Evolutionary conservation across 2,888 invertebrate species (phyloP), one percentile per base, ranked within the genome.

Genomic region (Caenorhabditis panamensis): DNA sequence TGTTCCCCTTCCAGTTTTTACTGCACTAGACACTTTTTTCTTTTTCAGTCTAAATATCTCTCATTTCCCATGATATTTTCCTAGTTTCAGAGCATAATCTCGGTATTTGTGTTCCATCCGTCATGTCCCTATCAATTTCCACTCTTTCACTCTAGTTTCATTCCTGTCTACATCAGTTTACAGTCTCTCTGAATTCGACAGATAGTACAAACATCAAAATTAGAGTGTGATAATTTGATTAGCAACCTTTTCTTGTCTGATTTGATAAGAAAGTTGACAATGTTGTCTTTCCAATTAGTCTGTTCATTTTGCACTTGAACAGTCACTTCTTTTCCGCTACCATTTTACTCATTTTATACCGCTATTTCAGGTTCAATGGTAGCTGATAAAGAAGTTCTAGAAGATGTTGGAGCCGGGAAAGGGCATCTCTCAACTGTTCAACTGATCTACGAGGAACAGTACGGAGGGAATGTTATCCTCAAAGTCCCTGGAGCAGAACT

Each of bases 401-500:
- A 69, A 24, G 72, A 75, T 63, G 59, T 79, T 44, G 79, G 79
- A 36, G 53, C 64, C 20, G 79, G 79, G 9, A 79, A 79, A 22
- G 77, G 73, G 44, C 64, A 66, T 59, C 26, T 73, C 1, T 73
- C 73, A n/a, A 28, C 41, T 24, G 58, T 64, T 2, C 31, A 66
- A 11, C 24, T 73, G 64, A 36, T 73, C 6, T 16, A 51, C 26
- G 66, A 51, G 41, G 66, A 73, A 22, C 9, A 73, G 47, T 73
- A 66, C 22, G 73, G 66, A 41, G 63, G 66, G 8, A 36, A 66
- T 28, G 73, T 73, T 1, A 37, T 73, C 59, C 18, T 58, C 28
- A 73, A 73, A 53, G 66, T 66, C 3, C 73, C 73, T 5, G 73
- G 73, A 6, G 58, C 9, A 8, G 73, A 73, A 1, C 8, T n/a